Evolutionary conservation across 2,113 vertebrate genomes (phyloP), one percentile per base, ranked within the genome.

Genomic region (Proterorhinus semilunaris): DNA sequence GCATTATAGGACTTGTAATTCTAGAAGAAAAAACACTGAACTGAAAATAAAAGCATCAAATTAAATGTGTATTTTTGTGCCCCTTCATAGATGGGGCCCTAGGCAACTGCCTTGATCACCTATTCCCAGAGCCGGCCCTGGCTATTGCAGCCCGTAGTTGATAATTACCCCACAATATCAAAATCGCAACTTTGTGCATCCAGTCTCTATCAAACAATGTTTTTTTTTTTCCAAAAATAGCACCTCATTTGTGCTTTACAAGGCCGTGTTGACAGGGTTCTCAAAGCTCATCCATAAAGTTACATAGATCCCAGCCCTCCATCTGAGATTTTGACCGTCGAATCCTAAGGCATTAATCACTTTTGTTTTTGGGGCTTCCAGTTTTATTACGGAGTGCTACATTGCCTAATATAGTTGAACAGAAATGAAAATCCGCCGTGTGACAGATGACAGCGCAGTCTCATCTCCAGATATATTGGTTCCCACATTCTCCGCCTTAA

Each of bases 381-480:
- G 43, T 65, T 81, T 57, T 47, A 10, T 63, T 49, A 68, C 64
- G 8, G 53, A 64, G 42, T 64, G 9, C 66, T 55, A 72, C 45
- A 2, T 46, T 55, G 27, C 55, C 83, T 74, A 61, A 79, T 68
- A 27, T 42, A 54, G n/a, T 65, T 75, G 64, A 66, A 62, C 27
- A 71, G 53, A 68, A 43, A 73, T 47, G 21, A 62, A 36, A 45
- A 63, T 59, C 55, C 12, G 16, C 57, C 1, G 17, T 71, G 72
- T 66, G 74, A 71, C 72, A 69, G 70, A 78, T 65, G 79, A 72
- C 68, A 71, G 68, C 42, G 57, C n/a, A 70, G 65, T 69, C 72
- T 66, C 62, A 74, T 62, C 59, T 49, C n/a, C 58, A 51, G 66
- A 53, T 59, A 55, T 49, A 66, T 50, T 69, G 51, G 52, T 46